These are phyloP conservation scores for Numida meleagris DNA, from an alignment of 2,113 vertebrate genomes.

Conservation along the genomic window DNA sequence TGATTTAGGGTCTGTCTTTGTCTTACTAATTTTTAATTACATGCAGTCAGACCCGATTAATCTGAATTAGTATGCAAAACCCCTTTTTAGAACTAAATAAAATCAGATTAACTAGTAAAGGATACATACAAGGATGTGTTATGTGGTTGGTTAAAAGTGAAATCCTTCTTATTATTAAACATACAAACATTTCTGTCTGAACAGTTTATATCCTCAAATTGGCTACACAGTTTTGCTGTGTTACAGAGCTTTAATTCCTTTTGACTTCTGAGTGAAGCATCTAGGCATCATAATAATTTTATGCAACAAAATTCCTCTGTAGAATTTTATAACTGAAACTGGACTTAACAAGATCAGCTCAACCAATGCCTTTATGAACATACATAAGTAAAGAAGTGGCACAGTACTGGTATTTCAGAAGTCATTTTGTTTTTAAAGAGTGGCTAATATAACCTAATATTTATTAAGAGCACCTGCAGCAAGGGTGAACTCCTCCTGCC, in stretches of 20 bases:
- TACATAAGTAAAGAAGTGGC: background rate
- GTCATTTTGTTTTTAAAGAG: background rate
- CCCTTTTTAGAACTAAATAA: constrained; percentile 54
- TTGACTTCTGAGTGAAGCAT: background rate
- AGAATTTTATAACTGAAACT: background rate
- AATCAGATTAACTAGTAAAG: constrained; percentile 63
- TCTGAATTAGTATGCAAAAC: constrained; percentile 69
- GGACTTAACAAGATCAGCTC: background rate
- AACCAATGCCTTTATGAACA: background rate
- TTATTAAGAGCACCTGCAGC: background rate
- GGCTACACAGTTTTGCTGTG: background rate
- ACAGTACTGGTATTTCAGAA: background rate
- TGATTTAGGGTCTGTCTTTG: constrained; percentile 62
- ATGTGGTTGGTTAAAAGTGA: constrained; percentile 53
- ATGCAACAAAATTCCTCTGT: background rate
- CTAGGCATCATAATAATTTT: constrained; percentile 3
- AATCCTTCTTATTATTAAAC: constrained; percentile 46
- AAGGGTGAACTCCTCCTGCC: background rate
- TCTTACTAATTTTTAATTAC: constrained; percentile 67
- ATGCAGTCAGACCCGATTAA: constrained; percentile 66
- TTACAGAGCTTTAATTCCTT: constrained; percentile 24
- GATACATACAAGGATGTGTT: constrained; percentile 27
- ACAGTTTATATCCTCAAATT: constrained; percentile 19
- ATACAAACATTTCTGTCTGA: constrained; percentile 18
- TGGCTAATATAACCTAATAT: background rate